A percentile compares a stretch with the other conserved stretches of the same genome.
phyloP scores from a whole-genome alignment of 2,888 invertebrate genomes.

The Amblyjoppa fuscipennis region DNA sequence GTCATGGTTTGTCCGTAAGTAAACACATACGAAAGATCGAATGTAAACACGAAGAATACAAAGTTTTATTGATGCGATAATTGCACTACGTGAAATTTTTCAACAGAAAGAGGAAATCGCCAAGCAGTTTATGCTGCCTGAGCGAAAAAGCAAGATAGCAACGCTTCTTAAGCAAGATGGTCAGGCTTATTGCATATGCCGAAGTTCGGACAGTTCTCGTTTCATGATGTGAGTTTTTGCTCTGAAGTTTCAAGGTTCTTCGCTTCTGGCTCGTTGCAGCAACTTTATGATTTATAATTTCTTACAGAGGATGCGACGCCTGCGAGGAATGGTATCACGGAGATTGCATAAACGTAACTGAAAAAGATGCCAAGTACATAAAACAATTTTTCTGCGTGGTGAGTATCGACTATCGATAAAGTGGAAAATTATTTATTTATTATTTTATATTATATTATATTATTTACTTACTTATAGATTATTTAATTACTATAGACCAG shows the following conservation, averaged over 20 bases:
- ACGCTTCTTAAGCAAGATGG: conserved; percentile 95
- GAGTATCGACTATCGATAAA: conserved; percentile 67
- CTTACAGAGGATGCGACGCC: conserved; percentile 94
- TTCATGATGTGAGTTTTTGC: conserved; percentile 95
- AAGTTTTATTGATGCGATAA: neutral
- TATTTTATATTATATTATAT: neutral
- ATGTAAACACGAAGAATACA: neutral
- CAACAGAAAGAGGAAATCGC: conserved; percentile 94
- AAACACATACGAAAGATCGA: conserved; percentile 1
- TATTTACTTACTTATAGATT: too few relatives aligned
- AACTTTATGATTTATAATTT: conserved; percentile 16
- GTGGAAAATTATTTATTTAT: neutral
- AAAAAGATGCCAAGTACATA: conserved; percentile 96
- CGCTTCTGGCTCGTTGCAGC: neutral
- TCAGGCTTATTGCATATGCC: conserved; percentile 97
- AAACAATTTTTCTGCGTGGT: conserved; percentile 96
- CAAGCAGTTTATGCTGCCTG: conserved; percentile 94
- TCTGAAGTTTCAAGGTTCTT: conserved; percentile 31
- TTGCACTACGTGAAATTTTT: neutral
- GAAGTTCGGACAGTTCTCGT: conserved; percentile 96
- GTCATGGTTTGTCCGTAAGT: conserved; percentile 78
- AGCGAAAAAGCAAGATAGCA: conserved; percentile 96
- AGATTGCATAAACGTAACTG: conserved; percentile 97
- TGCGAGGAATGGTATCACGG: conserved; percentile 99
- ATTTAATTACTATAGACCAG: too few relatives aligned